phyloP scores from a whole-genome alignment of 2,797 vertebrate genomes.

The Catharus ustulatus region DNA sequence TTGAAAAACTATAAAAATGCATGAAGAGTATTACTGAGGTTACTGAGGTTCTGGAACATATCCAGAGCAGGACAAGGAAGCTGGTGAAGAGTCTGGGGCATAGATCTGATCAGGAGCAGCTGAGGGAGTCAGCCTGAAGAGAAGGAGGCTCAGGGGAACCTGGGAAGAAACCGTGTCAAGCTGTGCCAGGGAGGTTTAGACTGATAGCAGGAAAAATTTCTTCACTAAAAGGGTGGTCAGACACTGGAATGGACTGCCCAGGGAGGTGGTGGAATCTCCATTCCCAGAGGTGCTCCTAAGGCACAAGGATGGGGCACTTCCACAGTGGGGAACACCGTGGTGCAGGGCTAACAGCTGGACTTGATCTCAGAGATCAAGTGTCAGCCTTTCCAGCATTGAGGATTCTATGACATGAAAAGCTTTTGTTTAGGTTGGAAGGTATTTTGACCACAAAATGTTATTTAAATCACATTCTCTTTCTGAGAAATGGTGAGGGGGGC shows the following conservation, averaged over 20 bases:
- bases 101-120: not conserved
- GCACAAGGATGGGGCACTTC: not conserved
- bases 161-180: not conserved
- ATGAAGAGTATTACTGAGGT: not conserved
- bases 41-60: not conserved
- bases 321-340: rapidly evolving
- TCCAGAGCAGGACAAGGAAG: not conserved
- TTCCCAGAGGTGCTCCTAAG: not conserved
- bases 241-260: not conserved
- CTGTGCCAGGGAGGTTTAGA: not conserved
- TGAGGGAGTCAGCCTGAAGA: not conserved
- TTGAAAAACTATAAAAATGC: not conserved
- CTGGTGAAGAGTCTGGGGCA: not conserved
- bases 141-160: not conserved
- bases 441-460: not conserved
- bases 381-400: not conserved
- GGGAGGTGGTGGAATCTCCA: not conserved
- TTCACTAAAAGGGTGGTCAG: not conserved
- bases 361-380: not conserved
- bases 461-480: not conserved
- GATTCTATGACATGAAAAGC: not conserved
- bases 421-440: not conserved
- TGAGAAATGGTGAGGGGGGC: not conserved
- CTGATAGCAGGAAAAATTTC: rapidly evolving
- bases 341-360: not conserved